These are phyloP conservation scores for Drosophila lacicola DNA, from an alignment of 2,888 invertebrate species.

Conservation along the genomic window DNA sequence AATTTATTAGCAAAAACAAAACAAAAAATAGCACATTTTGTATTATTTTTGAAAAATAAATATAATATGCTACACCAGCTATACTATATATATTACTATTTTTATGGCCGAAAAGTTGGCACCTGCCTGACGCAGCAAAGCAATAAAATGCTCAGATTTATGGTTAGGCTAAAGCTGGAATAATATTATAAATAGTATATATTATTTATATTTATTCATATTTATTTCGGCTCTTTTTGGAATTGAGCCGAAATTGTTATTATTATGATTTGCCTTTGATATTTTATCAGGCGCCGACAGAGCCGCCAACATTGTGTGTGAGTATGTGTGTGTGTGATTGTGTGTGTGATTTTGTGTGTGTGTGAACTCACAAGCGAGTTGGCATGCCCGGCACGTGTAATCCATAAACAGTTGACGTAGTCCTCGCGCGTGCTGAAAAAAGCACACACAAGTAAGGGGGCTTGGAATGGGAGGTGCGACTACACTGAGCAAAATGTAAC, in stretches of 20 bases:
- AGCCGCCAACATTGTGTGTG: constrained; percentile 23
- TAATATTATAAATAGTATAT: constrained; percentile 8
- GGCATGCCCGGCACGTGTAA: constrained; percentile 69
- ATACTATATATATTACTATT: constrained; percentile 11
- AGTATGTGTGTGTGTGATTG: not conserved
- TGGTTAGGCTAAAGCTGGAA: constrained; percentile 12
- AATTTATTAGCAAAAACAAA: constrained; percentile 29
- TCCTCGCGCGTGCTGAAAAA: constrained; percentile 28
- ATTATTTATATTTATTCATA: constrained; percentile 6
- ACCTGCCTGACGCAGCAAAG: constrained; percentile 10
- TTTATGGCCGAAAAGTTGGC: constrained; percentile 21
- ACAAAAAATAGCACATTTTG: not conserved
- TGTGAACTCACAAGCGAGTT: constrained; percentile 19
- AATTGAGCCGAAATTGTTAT: constrained; percentile 39
- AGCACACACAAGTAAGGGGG: constrained; percentile 1
- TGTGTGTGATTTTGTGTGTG: not conserved
- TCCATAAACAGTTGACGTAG: constrained; percentile 71
- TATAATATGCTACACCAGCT: not conserved
- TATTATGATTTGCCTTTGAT: constrained; percentile 45
- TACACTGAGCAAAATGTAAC: constrained; percentile 23
- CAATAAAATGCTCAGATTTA: constrained; percentile 51
- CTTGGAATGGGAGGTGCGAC: not conserved
- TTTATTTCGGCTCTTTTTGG: constrained; percentile 29
- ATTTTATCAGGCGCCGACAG: constrained; percentile 26
- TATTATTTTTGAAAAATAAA: constrained; percentile 7